Percentiles rank a stretch among this genome's conserved stretches.
These are phyloP conservation scores for Zingel zingel DNA, from an alignment of 2,113 vertebrate genomes.

Conservation along the genomic window DNA sequence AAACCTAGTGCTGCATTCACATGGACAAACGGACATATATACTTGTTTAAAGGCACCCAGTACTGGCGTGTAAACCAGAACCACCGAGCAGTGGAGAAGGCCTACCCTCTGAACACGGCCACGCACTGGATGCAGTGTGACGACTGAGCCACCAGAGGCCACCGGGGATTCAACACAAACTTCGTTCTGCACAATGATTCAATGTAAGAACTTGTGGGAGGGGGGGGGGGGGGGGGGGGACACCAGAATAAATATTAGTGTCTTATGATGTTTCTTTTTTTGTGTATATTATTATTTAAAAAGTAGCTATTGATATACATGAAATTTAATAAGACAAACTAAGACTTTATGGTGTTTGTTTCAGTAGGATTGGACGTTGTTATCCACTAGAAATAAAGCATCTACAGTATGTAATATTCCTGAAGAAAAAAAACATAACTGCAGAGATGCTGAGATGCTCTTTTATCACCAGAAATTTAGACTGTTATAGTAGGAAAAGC, in stretches of 20 bases:
- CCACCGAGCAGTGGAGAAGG: conserved; percentile 79
- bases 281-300: not conserved
- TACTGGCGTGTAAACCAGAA: conserved; percentile 84
- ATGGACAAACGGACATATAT: conserved; percentile 83
- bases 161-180: conserved; percentile 22
- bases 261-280: not conserved
- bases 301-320: not conserved
- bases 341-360: not conserved
- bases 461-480: not conserved
- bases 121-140: conserved; percentile 87
- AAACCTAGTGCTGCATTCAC: conserved; percentile 80
- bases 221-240: not conserved
- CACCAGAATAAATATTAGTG: not conserved
- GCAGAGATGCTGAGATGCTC: not conserved
- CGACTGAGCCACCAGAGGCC: conserved; percentile 70
- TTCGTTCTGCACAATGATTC: not conserved
- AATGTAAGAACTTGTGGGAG: not conserved
- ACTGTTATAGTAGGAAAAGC: not conserved
- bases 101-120: conserved; percentile 78
- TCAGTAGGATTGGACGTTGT: not conserved
- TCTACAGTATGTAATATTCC: not conserved
- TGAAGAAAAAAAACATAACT: not conserved
- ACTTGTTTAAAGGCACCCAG: conserved; percentile 85
- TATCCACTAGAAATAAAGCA: not conserved
- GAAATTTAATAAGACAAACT: not conserved